Evolutionary conservation across 2,797 vertebrate species (phyloP), one percentile per base, ranked within the genome.

Genomic region (Poeciliopsis gracilis): DNA sequence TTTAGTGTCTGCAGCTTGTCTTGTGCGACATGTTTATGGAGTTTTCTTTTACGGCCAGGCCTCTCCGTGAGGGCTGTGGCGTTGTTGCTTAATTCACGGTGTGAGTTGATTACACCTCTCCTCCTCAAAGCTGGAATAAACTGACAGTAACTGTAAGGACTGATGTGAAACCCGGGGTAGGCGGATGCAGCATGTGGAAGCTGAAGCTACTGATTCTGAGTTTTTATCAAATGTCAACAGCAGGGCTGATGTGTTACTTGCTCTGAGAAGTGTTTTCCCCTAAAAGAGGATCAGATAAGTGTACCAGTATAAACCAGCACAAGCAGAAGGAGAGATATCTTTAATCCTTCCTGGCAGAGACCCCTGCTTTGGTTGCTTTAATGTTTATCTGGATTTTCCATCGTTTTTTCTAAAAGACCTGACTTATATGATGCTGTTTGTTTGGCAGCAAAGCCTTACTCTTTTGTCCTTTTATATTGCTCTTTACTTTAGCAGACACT

Each of bases 21-120:
- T 94, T 85, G 75, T 0, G 13, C 13, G 91, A 93, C 92, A 93
- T 86, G 59, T 95, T 95, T 94, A 95, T 93, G 88, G 73, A 1
- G 7, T 0, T 8, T 89, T 94, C 94, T 94, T 95, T 95, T 94
- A 95, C 89, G 78, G 87, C 78, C 73, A 23, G 89, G 87, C 87
- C 92, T 86, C 82, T 82, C 89, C 91, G 86, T 75, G 25, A 53
- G 82, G 88, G 85, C 57, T 72, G 67, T 82, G 86, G 81, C 82
- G 7, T 53, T 87, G 53, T 84, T 69, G 67, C 72, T 82, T 77
- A 41, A 61, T 13, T 23, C 23, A 4, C 1, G 73, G 43, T n/a
- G 33, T 7, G 6, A 16, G 13, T 45, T 12, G 43, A 69, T 70
- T 49, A 30, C 33, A 20, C 43, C 28, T 18, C 33, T 79, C 59